Evolutionary conservation across 2,113 vertebrate species (phyloP).

Genomic region (Tringa solitaria): DNA sequence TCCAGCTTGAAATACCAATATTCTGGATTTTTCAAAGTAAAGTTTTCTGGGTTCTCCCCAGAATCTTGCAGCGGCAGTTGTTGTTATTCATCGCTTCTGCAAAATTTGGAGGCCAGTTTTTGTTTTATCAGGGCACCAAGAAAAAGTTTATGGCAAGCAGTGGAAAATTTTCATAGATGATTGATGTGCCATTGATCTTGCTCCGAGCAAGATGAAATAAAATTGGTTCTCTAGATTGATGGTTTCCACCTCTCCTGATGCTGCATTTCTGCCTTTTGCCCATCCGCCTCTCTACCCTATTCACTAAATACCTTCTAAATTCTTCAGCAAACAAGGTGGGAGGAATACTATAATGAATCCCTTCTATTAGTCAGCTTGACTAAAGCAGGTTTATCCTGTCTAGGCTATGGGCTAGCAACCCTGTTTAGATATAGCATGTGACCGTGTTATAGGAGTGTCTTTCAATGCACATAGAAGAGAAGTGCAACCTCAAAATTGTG

Average conservation of each 20-base stretch:
- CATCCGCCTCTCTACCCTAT: background rate
- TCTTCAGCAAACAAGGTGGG: background rate
- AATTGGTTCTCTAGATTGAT: background rate
- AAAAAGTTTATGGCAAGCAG: background rate
- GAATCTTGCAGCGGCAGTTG: background rate
- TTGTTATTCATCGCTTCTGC: background rate
- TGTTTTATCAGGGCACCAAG: background rate
- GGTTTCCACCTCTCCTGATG: background rate
- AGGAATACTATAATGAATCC: background rate
- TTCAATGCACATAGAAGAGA: background rate
- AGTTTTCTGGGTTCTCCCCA: background rate
- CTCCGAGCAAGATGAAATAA: background rate
- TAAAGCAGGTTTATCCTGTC: slow-evolving; percentile 35
- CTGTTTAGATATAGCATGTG: background rate
- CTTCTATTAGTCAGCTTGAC: background rate
- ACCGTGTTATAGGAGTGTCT: background rate
- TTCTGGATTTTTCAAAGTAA: background rate
- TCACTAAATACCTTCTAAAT: slow-evolving; percentile 16
- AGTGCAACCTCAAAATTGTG: background rate
- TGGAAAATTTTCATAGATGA: background rate
- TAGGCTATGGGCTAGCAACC: background rate
- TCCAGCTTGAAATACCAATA: background rate
- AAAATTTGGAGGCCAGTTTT: background rate
- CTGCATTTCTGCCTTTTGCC: background rate
- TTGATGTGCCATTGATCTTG: background rate